Percentiles rank a stretch among this genome's conserved stretches.
phyloP scores from a whole-genome alignment of 2,797 vertebrate genomes.

The Ficedula albicollis region DNA sequence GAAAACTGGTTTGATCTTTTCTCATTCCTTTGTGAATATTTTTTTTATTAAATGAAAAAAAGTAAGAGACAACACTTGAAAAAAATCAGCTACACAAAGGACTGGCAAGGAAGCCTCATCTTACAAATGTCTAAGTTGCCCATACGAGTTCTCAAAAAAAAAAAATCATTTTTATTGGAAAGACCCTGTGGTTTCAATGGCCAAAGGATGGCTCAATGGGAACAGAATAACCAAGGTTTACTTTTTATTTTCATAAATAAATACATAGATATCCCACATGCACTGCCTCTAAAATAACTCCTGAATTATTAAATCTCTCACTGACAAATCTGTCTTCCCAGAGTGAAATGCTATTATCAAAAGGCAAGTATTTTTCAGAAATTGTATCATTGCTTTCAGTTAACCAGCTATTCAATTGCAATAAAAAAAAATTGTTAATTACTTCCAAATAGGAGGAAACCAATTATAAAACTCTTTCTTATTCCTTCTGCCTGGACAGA shows the following conservation, averaged over 20 bases:
- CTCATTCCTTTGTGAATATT: background rate
- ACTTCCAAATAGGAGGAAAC: background rate
- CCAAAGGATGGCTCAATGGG: background rate
- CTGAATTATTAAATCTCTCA: background rate
- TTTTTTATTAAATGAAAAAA: background rate
- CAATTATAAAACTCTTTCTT: background rate
- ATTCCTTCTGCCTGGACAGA: background rate
- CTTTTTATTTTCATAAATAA: background rate
- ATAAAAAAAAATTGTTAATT: background rate
- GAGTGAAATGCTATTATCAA: background rate
- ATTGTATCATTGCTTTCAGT: background rate
- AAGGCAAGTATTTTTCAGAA: background rate
- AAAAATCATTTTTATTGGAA: background rate
- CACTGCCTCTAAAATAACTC: fast-evolving
- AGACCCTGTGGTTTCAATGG: background rate
- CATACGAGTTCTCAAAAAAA: background rate
- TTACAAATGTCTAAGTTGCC: background rate
- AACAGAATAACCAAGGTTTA: background rate
- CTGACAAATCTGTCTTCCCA: background rate
- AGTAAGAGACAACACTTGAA: background rate
- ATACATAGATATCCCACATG: background rate
- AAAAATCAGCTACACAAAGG: background rate
- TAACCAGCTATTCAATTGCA: background rate
- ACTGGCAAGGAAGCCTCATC: background rate
- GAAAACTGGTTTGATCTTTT: background rate